Percentiles rank a stretch among this genome's conserved stretches.
These are phyloP conservation scores for Calameuta filiformis DNA, from an alignment of 2,888 invertebrate species.

Conservation along the genomic window DNA sequence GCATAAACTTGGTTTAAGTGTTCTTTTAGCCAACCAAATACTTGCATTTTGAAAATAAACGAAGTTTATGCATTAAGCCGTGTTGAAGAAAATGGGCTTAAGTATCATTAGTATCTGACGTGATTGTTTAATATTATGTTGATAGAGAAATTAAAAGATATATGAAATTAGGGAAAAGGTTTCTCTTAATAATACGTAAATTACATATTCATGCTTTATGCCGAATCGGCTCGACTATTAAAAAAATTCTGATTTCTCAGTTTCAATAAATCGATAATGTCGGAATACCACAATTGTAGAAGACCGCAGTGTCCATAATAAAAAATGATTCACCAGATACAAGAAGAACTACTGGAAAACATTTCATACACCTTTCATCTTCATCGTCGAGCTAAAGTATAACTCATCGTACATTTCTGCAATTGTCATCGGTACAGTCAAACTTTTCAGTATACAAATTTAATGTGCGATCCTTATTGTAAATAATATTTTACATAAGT, in stretches of 20 bases:
- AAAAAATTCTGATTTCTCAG: neutral
- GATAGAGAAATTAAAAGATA: neutral
- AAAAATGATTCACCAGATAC: neutral
- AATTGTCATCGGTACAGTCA: neutral
- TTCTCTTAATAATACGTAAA: neutral
- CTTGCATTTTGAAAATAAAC: too few species aligned
- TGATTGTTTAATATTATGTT: neutral
- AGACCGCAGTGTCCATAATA: neutral
- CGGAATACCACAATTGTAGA: neutral
- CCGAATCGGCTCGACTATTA: neutral
- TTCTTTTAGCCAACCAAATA: too few species aligned
- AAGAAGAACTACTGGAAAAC: neutral
- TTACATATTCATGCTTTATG: neutral
- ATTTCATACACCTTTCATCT: neutral
- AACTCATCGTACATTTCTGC: neutral
- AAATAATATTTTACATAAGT: neutral
- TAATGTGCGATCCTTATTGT: neutral
- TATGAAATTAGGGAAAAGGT: neutral
- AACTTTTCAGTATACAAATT: neutral
- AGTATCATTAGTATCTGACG: neutral
- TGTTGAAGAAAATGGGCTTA: neutral
- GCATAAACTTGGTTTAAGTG: too few species aligned
- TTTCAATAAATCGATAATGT: neutral
- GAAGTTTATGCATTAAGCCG: too few species aligned
- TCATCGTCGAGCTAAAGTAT: neutral